Evolutionary conservation across 2,888 invertebrate species (phyloP).

Genomic region (Lottia scabra): DNA sequence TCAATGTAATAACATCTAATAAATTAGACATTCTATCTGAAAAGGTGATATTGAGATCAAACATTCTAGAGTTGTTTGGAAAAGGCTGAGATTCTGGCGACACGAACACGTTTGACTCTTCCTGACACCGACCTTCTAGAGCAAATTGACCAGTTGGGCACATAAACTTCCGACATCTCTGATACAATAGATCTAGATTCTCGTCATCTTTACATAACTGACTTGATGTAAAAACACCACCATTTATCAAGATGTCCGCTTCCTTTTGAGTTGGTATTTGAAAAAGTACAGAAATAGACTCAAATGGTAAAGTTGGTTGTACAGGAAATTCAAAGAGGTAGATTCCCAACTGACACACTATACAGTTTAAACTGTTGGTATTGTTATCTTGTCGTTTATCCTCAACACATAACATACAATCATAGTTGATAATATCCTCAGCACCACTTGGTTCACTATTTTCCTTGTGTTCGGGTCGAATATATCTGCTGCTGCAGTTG

Average conservation of each 20-base stretch:
- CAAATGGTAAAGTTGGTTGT: background rate
- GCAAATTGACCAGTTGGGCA: background rate
- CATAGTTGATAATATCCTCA: background rate
- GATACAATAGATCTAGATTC: background rate
- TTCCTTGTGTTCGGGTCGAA: background rate
- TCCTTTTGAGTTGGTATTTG: background rate
- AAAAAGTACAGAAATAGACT: background rate
- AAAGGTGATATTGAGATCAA: background rate
- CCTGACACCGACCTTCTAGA: background rate
- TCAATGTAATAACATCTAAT: background rate
- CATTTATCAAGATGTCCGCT: background rate
- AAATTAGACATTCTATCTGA: background rate
- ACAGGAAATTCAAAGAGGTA: background rate
- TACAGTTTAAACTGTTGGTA: background rate
- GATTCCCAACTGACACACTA: background rate
- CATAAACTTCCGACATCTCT: background rate
- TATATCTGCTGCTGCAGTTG: background rate
- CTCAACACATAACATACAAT: background rate
- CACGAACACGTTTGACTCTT: background rate
- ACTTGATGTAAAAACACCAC: background rate
- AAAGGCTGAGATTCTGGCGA: background rate
- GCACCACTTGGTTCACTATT: no score
- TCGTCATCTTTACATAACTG: background rate
- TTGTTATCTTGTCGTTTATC: background rate
- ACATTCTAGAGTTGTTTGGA: background rate